A percentile compares a stretch with the other conserved stretches of the same genome.
Evolutionary conservation across 1,140 invertebrate genomes (phyloP).

Genomic region (Heliconius hewitsoni): DNA sequence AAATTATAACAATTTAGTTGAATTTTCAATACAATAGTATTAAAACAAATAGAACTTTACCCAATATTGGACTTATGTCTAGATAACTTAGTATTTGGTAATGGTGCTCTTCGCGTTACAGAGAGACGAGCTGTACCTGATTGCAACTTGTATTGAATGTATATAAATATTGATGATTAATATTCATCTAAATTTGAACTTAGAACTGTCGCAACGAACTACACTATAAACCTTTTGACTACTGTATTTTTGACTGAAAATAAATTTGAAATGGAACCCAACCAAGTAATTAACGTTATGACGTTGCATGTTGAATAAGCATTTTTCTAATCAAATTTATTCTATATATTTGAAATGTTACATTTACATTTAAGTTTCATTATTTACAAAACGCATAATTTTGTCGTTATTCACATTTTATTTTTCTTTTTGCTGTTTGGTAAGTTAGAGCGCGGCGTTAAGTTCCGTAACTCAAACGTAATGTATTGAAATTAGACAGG

Average conservation of each 20-base stretch:
- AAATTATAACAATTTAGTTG: too few relatives aligned
- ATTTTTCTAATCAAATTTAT: conserved; percentile 3
- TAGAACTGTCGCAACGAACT: too few relatives aligned
- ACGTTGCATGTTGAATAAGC: background rate
- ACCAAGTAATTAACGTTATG: background rate
- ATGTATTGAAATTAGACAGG: background rate
- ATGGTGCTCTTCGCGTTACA: too few relatives aligned
- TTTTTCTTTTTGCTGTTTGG: background rate
- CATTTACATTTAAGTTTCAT: background rate
- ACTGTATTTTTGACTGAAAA: background rate
- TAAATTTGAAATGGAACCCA: background rate
- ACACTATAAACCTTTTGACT: too few relatives aligned
- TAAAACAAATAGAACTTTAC: too few relatives aligned
- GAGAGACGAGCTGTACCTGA: too few relatives aligned
- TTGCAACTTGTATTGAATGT: too few relatives aligned
- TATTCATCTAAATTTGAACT: too few relatives aligned
- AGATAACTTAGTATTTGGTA: too few relatives aligned
- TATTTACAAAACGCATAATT: background rate
- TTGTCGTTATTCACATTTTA: background rate
- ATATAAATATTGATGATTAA: too few relatives aligned
- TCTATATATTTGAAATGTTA: background rate
- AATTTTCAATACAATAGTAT: too few relatives aligned
- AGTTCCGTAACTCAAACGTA: background rate
- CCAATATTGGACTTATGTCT: too few relatives aligned
- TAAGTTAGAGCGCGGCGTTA: background rate